Evolutionary conservation across 1,140 invertebrate genomes (phyloP).

Genomic region (Trichoplusia ni): DNA sequence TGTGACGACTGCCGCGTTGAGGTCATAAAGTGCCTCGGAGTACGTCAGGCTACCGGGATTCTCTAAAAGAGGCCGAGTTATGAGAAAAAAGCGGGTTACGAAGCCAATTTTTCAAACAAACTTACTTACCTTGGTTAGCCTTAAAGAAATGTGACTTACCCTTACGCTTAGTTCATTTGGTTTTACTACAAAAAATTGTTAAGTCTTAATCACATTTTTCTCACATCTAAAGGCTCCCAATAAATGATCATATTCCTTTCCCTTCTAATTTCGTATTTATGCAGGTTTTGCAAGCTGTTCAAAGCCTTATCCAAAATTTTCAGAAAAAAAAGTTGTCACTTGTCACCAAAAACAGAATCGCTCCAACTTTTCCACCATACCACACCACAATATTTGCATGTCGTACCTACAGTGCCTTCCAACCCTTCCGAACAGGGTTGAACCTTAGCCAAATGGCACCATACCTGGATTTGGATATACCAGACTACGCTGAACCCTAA

Average conservation of each 20-base stretch:
- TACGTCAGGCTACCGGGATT: not conserved
- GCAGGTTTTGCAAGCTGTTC: too few species aligned
- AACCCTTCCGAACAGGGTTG: slow-evolving; percentile 27
- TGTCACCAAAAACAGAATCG: not conserved
- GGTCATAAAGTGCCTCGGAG: slow-evolving; percentile 18
- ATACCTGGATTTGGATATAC: slow-evolving; percentile 35
- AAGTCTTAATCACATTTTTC: too few species aligned
- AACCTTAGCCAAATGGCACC: slow-evolving; percentile 38
- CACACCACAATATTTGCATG: slow-evolving; percentile 33
- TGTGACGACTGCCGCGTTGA: slow-evolving; percentile 10
- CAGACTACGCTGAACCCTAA: slow-evolving; percentile 13
- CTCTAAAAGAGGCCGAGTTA: not conserved
- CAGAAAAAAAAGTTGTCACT: not conserved
- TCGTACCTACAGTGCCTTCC: slow-evolving; percentile 17
- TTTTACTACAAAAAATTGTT: too few species aligned
- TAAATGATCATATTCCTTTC: too few species aligned
- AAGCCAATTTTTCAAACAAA: not conserved
- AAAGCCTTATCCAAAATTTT: too few species aligned
- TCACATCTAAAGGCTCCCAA: not conserved
- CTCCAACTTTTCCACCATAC: not conserved
- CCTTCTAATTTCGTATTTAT: too few species aligned
- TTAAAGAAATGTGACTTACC: too few species aligned
- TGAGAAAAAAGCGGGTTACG: not conserved
- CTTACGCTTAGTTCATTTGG: too few species aligned
- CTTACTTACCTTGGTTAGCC: too few species aligned